Base-by-base conservation (phyloP, 2,888 invertebrate species). In the Lasioglossum figueresi region DNA sequence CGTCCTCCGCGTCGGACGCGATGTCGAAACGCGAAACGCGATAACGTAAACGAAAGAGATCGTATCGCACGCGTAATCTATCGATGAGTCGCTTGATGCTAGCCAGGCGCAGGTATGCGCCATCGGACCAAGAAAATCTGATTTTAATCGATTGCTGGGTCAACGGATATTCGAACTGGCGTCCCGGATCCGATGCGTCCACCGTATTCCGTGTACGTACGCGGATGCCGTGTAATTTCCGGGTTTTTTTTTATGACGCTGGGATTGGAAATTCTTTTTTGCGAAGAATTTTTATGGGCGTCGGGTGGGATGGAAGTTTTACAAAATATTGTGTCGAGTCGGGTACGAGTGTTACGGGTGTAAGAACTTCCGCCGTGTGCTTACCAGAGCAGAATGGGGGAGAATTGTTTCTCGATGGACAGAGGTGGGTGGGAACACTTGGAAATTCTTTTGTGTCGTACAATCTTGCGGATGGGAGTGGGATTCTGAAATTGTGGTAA, bases 61-160 rank as follows among this genome's bases (percentile, higher is more conserved):
- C 34, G 16, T 70, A 82, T 77, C 73, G 48, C 5, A 1, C 16
- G 70, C 52, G 59, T 82, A 82, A 87, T 87, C 76, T 77, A 84
- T 83, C 87, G 66, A 52, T 87, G 84, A 87, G 43, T 87, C 87
- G 87, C 23, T 63, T 23, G 6, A 31, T 52, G 71, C 73, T n/a
- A 70, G 70, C 43, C 19, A 37, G 34, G 27, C 31, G 52, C 6
- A 37, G 68, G 63, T 59, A 70, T 31, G 78, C 59, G 48, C 31
- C 19, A 4, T n/a, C 5, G 31, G 6, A 27, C 12, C 68, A 40
- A 66, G 27, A 8, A 76, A 52, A 73, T 70, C 70, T 40, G 70
- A 40, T 70, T 10, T 40, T 40, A 70, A 68, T 68, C 12, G 70
- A 70, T 70, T 70, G 70, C 14, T 14, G 40, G 8, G 23, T 34